Evolutionary conservation across 1,140 invertebrate species (phyloP), one percentile per base, ranked within the genome.

Genomic region (Tetramorium simillimum): DNA sequence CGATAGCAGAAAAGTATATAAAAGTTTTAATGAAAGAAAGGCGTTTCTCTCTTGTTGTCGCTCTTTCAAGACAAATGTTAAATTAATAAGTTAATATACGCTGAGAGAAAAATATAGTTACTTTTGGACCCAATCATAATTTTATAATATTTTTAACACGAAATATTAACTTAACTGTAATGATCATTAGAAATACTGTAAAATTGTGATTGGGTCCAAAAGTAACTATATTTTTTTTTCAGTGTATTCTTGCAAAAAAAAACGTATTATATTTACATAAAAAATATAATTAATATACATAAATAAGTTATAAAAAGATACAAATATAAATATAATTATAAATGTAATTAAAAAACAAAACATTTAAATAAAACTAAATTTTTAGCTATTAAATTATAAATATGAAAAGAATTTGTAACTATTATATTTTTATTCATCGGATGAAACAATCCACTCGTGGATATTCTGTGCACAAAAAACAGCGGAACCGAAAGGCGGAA

Each of bases 11-110:
- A 65, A 21, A 9, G 10, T 62, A 43, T 77, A 43, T 43, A 60
- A 77, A 28, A 43, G 37, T 60, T 77, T 77, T 77, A 43, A 62
- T 77, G 10, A 77, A 60, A 76, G 51, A 58, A 60, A 40, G 40
- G 9, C 37, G 33, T 33, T n/a, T n/a, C 3, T 33, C 33, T 33
- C 28, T 60, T 46, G 24, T 37, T 10, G 16, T 14, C 16, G n/a
- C 21, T 24, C 6, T 7, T 43, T n/a, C 0, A 77, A 5, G 6
- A 24, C 24, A 18, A 46, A 63, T 24, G 12, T 40, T 75, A 9
- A 3, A 37, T 37, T 24, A 58, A 75, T 7, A 40, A 58, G 5
- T 33, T 14, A 37, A 73, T 33, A 73, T 21, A 33, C 28, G 2
- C 28, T 33, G 33, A 33, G 33, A 4, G 33, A 33, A 33, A 33